Evolutionary conservation across 2,888 invertebrate genomes (phyloP).

Genomic region (Phaedon cochleariae): DNA sequence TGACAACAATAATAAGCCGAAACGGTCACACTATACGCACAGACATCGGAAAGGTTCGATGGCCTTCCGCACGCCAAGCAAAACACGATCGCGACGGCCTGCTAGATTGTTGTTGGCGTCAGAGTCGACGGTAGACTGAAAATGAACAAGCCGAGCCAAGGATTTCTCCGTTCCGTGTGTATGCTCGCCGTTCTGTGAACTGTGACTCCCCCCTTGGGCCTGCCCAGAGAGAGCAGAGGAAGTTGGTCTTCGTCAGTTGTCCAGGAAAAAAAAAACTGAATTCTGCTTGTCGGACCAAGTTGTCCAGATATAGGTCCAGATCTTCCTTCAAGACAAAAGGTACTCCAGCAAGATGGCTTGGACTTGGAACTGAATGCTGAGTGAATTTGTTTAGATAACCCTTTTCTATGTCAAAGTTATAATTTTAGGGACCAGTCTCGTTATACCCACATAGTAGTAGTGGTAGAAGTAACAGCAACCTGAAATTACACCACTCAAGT

Average conservation of each 20-base stretch:
- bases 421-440: no score
- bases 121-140: not conserved
- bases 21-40: slow-evolving; percentile 23
- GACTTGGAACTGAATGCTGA: no score
- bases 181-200: not conserved
- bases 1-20: slow-evolving; percentile 23
- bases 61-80: slow-evolving; percentile 27
- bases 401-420: no score
- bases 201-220: slow-evolving; percentile 20
- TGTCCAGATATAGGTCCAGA: no score
- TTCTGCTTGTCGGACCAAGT: no score
- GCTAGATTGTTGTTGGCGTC: slow-evolving; percentile 4
- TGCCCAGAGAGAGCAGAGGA: not conserved
- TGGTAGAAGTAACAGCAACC: no score
- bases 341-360: no score
- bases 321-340: no score
- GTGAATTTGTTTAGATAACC: no score
- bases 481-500: no score
- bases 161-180: slow-evolving; percentile 19
- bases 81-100: slow-evolving; percentile 14
- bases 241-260: not conserved
- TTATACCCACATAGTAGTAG: no score
- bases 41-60: slow-evolving; percentile 34
- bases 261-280: no score
- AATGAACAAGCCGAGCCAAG: slow-evolving; percentile 21